These are phyloP conservation scores for Himalopsyche kuldschensis DNA, from an alignment of 2,888 invertebrate species.

Conservation along the genomic window DNA sequence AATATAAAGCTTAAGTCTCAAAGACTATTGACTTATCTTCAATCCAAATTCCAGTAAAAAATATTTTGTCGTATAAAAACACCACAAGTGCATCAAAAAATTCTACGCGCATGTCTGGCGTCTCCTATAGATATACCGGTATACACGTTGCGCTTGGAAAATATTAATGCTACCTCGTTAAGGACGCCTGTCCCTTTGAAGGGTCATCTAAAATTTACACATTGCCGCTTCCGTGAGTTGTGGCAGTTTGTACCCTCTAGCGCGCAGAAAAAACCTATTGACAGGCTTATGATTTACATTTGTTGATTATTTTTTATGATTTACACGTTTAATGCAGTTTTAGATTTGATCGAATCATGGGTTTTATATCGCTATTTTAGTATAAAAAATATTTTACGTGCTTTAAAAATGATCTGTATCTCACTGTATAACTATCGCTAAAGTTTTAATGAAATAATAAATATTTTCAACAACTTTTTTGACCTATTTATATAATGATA, in stretches of 20 bases:
- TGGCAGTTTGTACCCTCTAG: background rate
- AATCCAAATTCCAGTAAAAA: background rate
- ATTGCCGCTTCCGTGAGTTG: slow-evolving; percentile 20
- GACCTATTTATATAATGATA: no score
- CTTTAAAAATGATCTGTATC: no score
- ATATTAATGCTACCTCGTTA: slow-evolving; percentile 22
- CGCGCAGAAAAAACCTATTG: background rate
- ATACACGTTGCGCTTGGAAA: background rate
- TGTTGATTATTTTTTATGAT: slow-evolving; percentile 18
- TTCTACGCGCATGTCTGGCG: background rate
- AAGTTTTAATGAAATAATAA: no score
- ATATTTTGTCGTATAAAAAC: background rate
- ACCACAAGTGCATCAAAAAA: background rate
- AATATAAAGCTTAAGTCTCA: no score
- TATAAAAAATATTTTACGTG: no score
- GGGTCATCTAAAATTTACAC: slow-evolving; percentile 22
- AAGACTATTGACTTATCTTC: no score
- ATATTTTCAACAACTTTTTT: no score
- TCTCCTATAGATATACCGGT: background rate
- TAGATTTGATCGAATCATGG: background rate
- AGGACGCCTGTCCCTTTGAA: slow-evolving; percentile 18
- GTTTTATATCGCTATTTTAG: no score
- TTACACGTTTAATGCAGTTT: background rate
- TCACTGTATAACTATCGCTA: no score
- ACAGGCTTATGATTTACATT: slow-evolving; percentile 20